Base-by-base conservation (phyloP, 2,113 vertebrate genomes). In the Puffinus mauretanicus region DNA sequence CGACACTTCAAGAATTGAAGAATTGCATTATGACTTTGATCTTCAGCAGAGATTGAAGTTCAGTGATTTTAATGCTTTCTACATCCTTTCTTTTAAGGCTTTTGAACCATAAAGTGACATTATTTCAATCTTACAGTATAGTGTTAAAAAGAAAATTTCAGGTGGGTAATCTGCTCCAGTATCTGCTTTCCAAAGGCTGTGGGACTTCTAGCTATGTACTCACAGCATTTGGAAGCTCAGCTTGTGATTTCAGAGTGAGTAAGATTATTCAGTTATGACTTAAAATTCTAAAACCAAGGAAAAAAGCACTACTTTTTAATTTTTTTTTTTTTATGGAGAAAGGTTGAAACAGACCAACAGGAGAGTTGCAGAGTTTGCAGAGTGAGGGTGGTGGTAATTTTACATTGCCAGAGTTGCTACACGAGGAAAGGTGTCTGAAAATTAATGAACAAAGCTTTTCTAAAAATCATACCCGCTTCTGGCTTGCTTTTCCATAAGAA, bases 1-100 rank as follows among this genome's bases (percentile, higher is more conserved):
- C 24, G 21, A 6, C 11, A 0, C 11, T 6, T 32, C 0, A 38
- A 13, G 26, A 26, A 7, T 25, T 10, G 14, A 38, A 13, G 26
- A 26, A 7, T 25, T 10, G 14, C 16, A 1, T 44, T 9, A 0
- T 13, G 38, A 9, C 44, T 55, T 44, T 16, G 27, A 2, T 27
- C 60, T 32, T n/a, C 46, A 20, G 51, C 64, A 17, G 29, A 20
- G 61, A n/a, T 12, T 61, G 27, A 29, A 8, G 8, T 34, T 34
- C 42, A 3, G 0, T 9, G 22, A n/a, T 36, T 47, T 40, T 40
- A 29, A 21, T 51, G 17, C 30, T 78, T 82, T 51, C 42, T 62
- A 2, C 51, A 2, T 17, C n/a, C n/a, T 65, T 49, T 67, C 52
- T 62, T 69, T 51, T 9, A 30, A 65, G 49, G 9, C 10, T 42